Conservation (phyloP, 2,113 vertebrate genomes). For the Nothoprocta pentlandii region DNA sequence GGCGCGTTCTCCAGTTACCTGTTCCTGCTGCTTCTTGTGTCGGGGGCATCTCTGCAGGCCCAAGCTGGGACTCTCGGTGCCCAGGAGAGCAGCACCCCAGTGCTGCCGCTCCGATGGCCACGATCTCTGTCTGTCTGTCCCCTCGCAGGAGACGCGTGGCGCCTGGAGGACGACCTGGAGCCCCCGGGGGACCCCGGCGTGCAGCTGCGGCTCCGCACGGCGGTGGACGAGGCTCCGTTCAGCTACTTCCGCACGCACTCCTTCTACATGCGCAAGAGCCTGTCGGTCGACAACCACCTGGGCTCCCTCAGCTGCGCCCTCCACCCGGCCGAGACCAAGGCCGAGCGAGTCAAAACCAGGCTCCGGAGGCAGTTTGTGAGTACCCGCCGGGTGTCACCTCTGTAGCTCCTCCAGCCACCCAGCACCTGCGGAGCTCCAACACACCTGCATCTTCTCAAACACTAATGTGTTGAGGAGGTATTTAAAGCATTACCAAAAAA, state of each 20-base stretch:
- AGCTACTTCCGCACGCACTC: slow-evolving; percentile 82
- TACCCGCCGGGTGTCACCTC: background rate
- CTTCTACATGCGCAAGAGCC: slow-evolving; percentile 89
- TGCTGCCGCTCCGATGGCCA: background rate
- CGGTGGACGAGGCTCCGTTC: slow-evolving; percentile 80
- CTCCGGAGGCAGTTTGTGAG: slow-evolving; percentile 92
- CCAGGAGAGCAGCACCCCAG: too few relatives aligned
- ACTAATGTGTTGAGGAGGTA: fast-evolving
- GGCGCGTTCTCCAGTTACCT: background rate
- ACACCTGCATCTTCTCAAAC: fast-evolving
- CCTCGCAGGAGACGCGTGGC: slow-evolving; percentile 83
- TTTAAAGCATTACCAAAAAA: fast-evolving
- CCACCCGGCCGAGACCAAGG: slow-evolving; percentile 67
- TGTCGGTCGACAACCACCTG: slow-evolving; percentile 88
- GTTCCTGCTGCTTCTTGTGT: background rate
- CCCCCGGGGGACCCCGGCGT: background rate
- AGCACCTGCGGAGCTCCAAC: too few relatives aligned
- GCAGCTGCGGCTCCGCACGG: slow-evolving; percentile 74
- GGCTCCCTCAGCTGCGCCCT: slow-evolving; percentile 75
- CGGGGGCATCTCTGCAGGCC: too few relatives aligned
- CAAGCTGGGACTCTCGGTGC: too few relatives aligned
- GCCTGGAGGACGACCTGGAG: slow-evolving; percentile 81
- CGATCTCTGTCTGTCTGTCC: background rate
- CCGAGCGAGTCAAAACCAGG: slow-evolving; percentile 77
- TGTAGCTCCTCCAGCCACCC: background rate